Evolutionary conservation across 2,113 vertebrate genomes (phyloP).

Genomic region (Syngnathus floridae): DNA sequence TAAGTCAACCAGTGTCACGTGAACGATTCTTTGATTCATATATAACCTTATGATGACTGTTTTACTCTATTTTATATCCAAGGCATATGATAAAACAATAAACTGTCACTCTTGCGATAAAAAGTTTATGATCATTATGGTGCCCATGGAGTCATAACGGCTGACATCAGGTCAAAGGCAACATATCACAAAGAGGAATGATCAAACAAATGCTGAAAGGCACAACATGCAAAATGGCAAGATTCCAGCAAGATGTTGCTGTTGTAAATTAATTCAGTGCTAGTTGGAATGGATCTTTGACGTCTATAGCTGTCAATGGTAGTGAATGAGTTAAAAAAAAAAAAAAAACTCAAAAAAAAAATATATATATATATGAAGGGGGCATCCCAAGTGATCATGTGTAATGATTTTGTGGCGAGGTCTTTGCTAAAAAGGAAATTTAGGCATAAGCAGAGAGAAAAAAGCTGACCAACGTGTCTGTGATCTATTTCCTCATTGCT

Average conservation of each 20-base stretch:
- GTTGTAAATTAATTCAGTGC: too few relatives aligned
- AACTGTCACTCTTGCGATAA: neutral
- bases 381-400: conserved; percentile 19
- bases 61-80: neutral
- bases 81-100: neutral
- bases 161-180: neutral
- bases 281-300: too few relatives aligned
- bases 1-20: neutral
- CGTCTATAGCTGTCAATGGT: too few relatives aligned
- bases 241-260: neutral
- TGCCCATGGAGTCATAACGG: neutral
- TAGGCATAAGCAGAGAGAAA: conserved; percentile 17
- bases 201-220: neutral
- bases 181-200: neutral
- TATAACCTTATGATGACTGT: neutral
- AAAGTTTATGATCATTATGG: neutral
- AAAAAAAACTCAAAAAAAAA: neutral
- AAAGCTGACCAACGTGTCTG: conserved; percentile 31
- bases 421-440: conserved; percentile 30
- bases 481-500: conserved; percentile 15
- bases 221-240: neutral
- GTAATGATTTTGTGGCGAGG: neutral
- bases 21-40: neutral
- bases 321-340: neutral
- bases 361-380: neutral